These are phyloP conservation scores for Pipra filicauda DNA, from an alignment of 2,113 vertebrate species.

Conservation along the genomic window DNA sequence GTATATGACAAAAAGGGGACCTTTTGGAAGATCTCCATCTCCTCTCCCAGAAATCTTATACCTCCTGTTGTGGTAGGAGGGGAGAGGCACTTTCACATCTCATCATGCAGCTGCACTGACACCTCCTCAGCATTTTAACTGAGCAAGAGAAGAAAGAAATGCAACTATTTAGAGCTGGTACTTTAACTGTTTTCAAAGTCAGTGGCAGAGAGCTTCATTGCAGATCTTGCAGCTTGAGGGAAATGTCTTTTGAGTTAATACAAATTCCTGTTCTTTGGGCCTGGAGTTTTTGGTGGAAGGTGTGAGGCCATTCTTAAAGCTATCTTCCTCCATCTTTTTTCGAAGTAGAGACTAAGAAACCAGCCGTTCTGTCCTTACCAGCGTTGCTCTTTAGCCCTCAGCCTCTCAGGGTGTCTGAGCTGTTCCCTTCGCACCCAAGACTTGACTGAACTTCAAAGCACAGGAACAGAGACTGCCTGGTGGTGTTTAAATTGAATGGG, in stretches of 20 bases:
- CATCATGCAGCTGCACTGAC: background rate
- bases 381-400: background rate
- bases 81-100: background rate
- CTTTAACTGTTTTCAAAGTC: background rate
- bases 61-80: background rate
- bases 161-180: background rate
- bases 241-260: background rate
- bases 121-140: background rate
- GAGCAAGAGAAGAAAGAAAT: background rate
- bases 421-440: background rate
- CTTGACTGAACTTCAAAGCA: background rate
- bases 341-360: background rate
- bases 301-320: background rate
- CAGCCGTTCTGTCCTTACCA: background rate
- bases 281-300: background rate
- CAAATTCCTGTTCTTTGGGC: background rate
- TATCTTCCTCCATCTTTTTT: background rate
- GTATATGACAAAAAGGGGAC: background rate
- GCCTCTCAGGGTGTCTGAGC: background rate
- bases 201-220: background rate
- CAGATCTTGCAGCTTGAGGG: background rate
- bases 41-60: background rate
- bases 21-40: background rate
- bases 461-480: background rate
- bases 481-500: background rate